A percentile compares a stretch with the other conserved stretches of the same genome.
phyloP scores from a whole-genome alignment of 2,797 vertebrate genomes.

The Rhinoraja longicauda region DNA sequence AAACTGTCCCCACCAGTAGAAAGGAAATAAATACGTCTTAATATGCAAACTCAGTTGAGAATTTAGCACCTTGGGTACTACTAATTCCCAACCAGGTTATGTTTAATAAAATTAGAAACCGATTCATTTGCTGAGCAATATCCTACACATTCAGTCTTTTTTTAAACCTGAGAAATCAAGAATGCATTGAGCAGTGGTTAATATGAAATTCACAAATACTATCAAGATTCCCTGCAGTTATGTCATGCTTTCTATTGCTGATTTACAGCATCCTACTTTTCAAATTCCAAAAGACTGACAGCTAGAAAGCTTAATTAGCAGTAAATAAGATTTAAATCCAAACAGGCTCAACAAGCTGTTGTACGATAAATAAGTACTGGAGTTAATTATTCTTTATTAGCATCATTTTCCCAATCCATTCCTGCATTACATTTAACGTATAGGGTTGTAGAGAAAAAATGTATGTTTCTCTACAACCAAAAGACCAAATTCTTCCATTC shows the following conservation, averaged over 20 bases:
- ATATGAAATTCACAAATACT: neutral
- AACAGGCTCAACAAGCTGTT: neutral
- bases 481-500: neutral
- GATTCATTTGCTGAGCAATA: neutral
- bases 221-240: neutral
- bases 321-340: neutral
- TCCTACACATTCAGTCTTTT: neutral
- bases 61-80: neutral
- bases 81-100: neutral
- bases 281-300: conserved; percentile 9
- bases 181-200: neutral
- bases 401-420: neutral
- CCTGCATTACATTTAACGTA: neutral
- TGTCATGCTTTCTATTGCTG: neutral
- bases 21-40: neutral
- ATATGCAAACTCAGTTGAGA: neutral
- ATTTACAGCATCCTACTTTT: neutral
- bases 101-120: neutral
- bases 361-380: neutral
- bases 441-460: neutral
- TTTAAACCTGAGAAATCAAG: neutral
- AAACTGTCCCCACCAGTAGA: neutral
- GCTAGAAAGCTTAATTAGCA: neutral
- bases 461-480: no score
- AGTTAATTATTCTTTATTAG: neutral